Evolutionary conservation across 1,140 invertebrate species (phyloP).

Genomic region (Medauroidea extradentata): DNA sequence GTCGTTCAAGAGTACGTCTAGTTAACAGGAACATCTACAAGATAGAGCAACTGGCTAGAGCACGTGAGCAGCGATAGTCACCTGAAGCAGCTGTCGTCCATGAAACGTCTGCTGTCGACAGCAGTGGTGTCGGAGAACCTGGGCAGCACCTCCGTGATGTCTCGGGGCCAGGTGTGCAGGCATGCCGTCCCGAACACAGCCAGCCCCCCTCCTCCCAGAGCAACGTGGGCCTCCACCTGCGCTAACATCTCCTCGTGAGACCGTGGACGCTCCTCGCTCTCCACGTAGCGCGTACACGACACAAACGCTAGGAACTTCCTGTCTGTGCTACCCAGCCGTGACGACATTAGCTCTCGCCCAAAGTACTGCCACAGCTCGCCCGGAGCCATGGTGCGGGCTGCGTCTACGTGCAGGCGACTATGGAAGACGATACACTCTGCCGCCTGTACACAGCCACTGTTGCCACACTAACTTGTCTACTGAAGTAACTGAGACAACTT

Average conservation of each 20-base stretch:
- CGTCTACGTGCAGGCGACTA: conserved; percentile 63
- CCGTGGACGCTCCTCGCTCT: conserved; percentile 32
- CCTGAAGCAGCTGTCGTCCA: conserved; percentile 86
- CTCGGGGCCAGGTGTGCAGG: conserved; percentile 83
- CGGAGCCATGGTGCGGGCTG: conserved; percentile 68
- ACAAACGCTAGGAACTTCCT: conserved; percentile 87
- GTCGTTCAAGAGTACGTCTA: no score
- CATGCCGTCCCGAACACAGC: conserved; percentile 87
- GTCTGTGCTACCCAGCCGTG: conserved; percentile 56
- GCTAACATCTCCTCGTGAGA: conserved; percentile 70
- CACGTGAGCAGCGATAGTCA: no score
- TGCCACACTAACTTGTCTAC: conserved; percentile 30
- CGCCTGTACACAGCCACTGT: no score
- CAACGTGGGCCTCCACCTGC: conserved; percentile 76
- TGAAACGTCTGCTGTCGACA: conserved; percentile 65
- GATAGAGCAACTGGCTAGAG: no score
- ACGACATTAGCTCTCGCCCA: conserved; percentile 69
- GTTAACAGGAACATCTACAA: no score
- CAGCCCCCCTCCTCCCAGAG: conserved; percentile 83
- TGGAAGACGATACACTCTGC: conserved; percentile 63
- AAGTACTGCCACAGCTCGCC: conserved; percentile 81
- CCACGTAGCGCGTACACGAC: conserved; percentile 75
- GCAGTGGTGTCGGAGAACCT: conserved; percentile 53
- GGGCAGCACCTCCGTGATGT: conserved; percentile 60
- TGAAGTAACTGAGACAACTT: background rate